Evolutionary conservation across 2,797 vertebrate genomes (phyloP), one percentile per base, ranked within the genome.

Genomic region (Poeciliopsis presidionis): DNA sequence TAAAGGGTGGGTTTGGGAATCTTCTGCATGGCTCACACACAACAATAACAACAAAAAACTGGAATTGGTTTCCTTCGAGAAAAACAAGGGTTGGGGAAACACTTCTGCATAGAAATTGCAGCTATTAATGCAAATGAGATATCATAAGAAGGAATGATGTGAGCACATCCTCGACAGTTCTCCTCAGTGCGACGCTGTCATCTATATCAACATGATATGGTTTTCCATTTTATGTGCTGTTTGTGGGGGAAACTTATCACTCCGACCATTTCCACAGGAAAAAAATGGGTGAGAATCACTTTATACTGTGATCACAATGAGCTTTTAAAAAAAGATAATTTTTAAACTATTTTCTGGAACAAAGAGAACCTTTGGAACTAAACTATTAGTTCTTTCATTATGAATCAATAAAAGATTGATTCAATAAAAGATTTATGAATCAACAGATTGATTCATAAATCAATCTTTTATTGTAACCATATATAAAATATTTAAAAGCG

Each of bases 71-170:
- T 30, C 30, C 41, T 7, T 6, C 69, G 59, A 69, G 20, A 61
- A 73, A 51, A 75, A 73, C 45, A 47, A 33, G 1, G 39, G 73
- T 51, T 7, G 71, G 12, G 59, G 39, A 51, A 51, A 28, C 43
- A 46, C 57, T 73, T 79, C 12, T 16, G n/a, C 2, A 63, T 53
- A 72, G 33, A 86, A 75, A 86, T 78, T 20, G 39, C 85, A 72
- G 59, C 59, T 47, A 45, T 81, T 73, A 73, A 74, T 79, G 72
- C 47, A 84, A 85, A 87, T 86, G 39, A 74, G 45, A 71, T 41
- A 71, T 74, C 16, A 36, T 11, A 77, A 59, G 63, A 65, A 53
- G 53, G 81, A 47, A 41, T 55, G 74, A 74, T 72, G 47, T 12
- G 49, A 76, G 63, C 28, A 33, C 22, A n/a, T 65, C 28, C 33